phyloP scores from a whole-genome alignment of 2,113 vertebrate genomes.

The Piaya cayana region DNA sequence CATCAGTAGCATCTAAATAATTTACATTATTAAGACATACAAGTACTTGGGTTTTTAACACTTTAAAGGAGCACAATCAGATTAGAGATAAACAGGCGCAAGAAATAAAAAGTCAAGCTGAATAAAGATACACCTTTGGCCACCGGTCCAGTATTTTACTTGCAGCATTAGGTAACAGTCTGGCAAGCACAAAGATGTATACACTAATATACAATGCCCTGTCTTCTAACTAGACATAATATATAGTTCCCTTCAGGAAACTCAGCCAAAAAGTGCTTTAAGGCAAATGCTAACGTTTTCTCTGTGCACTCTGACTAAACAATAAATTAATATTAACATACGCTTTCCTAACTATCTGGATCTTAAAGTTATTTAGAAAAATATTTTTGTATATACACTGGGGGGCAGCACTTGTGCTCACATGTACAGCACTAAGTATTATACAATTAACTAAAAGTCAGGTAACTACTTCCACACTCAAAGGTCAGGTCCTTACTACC shows the following conservation, averaged over 20 bases:
- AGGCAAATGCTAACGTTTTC: background rate
- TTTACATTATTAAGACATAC: background rate
- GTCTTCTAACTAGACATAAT: background rate
- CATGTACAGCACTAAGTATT: rapidly evolving
- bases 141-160: background rate
- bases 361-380: background rate
- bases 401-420: background rate
- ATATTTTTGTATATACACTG: background rate
- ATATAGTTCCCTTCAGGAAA: background rate
- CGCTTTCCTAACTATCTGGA: background rate
- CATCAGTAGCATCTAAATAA: background rate
- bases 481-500: background rate
- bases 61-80: background rate
- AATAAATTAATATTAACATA: background rate
- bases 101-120: background rate
- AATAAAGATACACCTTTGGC: background rate
- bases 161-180: background rate
- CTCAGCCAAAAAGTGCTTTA: background rate
- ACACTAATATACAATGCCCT: background rate
- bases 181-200: background rate
- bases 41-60: background rate
- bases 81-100: background rate
- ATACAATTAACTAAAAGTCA: background rate
- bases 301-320: background rate
- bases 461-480: background rate